Evolutionary conservation across 2,797 vertebrate genomes (phyloP).

Genomic region (Chrosomus eos): DNA sequence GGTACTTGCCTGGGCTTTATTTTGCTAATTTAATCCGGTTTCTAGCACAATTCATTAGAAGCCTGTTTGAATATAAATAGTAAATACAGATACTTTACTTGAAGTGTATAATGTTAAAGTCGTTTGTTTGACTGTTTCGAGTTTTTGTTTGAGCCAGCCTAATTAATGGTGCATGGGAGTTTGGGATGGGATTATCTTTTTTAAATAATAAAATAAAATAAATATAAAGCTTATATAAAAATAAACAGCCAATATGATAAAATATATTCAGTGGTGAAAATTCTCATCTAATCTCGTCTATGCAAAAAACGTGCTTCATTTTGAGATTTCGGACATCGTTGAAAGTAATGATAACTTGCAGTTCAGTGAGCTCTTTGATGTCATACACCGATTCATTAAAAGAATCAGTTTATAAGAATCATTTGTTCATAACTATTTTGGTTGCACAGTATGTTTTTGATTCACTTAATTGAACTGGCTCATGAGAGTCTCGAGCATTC

Average conservation of each 20-base stretch:
- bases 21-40: background rate
- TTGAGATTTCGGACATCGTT: background rate
- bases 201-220: background rate
- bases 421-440: background rate
- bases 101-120: background rate
- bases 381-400: background rate
- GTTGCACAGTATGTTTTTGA: background rate
- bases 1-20: background rate
- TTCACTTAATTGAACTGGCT: background rate
- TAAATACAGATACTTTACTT: conserved; percentile 4
- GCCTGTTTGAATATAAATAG: background rate
- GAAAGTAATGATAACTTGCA: background rate
- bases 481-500: background rate
- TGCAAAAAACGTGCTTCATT: background rate
- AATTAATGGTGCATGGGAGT: background rate
- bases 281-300: background rate
- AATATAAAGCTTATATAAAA: background rate
- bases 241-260: background rate
- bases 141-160: background rate
- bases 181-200: background rate
- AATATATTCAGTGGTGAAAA: background rate
- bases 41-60: background rate
- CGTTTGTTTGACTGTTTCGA: background rate
- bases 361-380: too few species aligned
- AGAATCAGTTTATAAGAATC: background rate